Evolutionary conservation across 1,140 invertebrate species (phyloP).

Genomic region (Asobara japonica): DNA sequence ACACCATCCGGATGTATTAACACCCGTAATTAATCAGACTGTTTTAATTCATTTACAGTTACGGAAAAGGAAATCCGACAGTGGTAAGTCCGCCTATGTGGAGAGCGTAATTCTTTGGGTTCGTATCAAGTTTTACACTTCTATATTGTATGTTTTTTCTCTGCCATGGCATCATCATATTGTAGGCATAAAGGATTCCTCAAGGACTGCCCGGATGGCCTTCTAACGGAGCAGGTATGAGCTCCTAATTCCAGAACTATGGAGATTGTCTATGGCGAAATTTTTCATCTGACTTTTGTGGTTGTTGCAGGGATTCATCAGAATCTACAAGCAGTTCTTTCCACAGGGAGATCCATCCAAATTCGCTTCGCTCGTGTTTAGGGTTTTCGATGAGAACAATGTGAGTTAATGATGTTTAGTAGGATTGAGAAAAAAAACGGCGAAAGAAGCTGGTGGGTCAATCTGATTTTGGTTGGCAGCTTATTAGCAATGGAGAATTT

Average conservation of each 20-base stretch:
- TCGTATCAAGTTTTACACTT: slow-evolving; percentile 23
- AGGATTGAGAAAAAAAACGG: too few species aligned
- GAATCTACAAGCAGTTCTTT: slow-evolving; percentile 99
- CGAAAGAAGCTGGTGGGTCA: too few species aligned
- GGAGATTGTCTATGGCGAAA: background rate
- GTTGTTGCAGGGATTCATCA: slow-evolving; percentile 91
- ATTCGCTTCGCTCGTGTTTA: slow-evolving; percentile 96
- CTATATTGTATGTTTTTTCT: slow-evolving; percentile 34
- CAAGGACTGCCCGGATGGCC: slow-evolving; percentile 92
- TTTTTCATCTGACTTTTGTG: background rate
- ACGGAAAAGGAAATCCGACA: slow-evolving; percentile 87
- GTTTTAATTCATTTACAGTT: slow-evolving; percentile 76
- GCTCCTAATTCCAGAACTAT: background rate
- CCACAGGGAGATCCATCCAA: slow-evolving; percentile 98
- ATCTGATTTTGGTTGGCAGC: too few species aligned
- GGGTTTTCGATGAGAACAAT: slow-evolving; percentile 98
- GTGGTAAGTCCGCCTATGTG: slow-evolving; percentile 73
- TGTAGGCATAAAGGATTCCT: slow-evolving; percentile 93
- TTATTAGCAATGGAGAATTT: too few species aligned
- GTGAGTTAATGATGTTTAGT: slow-evolving; percentile 72
- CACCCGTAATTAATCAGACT: slow-evolving; percentile 28
- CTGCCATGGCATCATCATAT: slow-evolving; percentile 25
- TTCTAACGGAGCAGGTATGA: slow-evolving; percentile 89
- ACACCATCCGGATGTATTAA: background rate
- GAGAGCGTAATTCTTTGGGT: slow-evolving; percentile 19